Percentiles rank a stretch among this genome's conserved stretches.
These are phyloP conservation scores for Alcis repandata DNA, from an alignment of 2,888 invertebrate species.

Conservation along the genomic window DNA sequence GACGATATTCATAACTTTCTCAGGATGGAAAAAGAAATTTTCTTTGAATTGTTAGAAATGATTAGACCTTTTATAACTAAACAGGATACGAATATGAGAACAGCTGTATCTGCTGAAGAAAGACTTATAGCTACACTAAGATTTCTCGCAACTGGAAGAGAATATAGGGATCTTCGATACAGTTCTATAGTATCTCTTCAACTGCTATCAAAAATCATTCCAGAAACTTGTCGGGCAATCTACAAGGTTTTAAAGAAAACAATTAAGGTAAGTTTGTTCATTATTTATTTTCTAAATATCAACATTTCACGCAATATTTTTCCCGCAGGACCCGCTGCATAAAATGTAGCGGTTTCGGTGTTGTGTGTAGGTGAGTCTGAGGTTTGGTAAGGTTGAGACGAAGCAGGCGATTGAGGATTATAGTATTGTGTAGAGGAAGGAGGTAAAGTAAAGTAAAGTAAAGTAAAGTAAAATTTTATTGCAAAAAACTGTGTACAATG, in stretches of 20 bases:
- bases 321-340: no score
- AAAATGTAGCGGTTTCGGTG: no score
- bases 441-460: no score
- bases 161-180: slow-evolving; percentile 22
- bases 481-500: no score
- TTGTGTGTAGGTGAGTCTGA: no score
- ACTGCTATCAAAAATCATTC: slow-evolving; percentile 27
- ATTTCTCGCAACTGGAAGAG: slow-evolving; percentile 26
- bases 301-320: no score
- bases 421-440: no score
- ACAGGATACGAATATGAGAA: slow-evolving; percentile 3
- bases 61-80: background rate
- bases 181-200: slow-evolving; percentile 20
- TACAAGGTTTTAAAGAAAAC: slow-evolving; percentile 25
- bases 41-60: background rate
- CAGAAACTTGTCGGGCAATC: slow-evolving; percentile 32
- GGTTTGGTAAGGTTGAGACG: no score
- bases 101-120: slow-evolving; percentile 18
- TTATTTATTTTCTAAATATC: no score
- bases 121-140: slow-evolving; percentile 19
- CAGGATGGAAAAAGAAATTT: slow-evolving; percentile 1
- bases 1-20: background rate
- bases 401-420: no score
- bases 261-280: slow-evolving; percentile 22
- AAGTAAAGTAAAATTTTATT: no score